Evolutionary conservation across 2,797 vertebrate genomes (phyloP), one percentile per base, ranked within the genome.

Genomic region (Decapterus maruadsi): DNA sequence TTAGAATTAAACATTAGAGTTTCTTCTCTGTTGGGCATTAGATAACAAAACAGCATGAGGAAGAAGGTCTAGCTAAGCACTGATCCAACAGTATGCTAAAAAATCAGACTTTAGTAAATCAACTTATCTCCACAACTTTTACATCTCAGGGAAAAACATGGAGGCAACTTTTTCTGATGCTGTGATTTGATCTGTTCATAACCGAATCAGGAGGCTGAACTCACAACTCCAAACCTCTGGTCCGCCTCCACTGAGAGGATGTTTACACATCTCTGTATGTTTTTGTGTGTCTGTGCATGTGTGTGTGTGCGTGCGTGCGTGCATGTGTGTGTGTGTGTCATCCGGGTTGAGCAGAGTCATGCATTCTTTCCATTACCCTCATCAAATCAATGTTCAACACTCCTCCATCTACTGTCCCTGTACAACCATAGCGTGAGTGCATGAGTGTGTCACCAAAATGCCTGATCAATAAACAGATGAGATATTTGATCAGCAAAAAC

Each of bases 321-420:
- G 72, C 26, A 26, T 75, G 71, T 58, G 62, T 74, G 75, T 77
- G 75, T 75, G 72, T 84, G 87, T 87, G 79, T 90, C 71, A 82
- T 87, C 74, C 69, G 91, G 91, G 88, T 92, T 89, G 85, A 87
- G 82, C 75, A 82, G 87, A 90, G 91, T 91, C 85, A 90, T 83
- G 90, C 92, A 95, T 94, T 94, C 92, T 95, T 94, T 95, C 94
- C 94, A 95, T 94, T 95, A 94, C 93, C 91, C 92, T 90, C 90
- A 91, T 87, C 89, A 93, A 95, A 95, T 94, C 93, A 89, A 94
- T 94, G 92, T 85, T 89, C 85, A 84, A 72, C 90, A 79, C 75
- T 78, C 80, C 78, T 83, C 84, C 78, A 74, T 78, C 71, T 73
- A 80, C 83, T 72, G 80, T 82, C 83, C 78, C 72, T 64, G 42